Evolutionary conservation across 2,888 invertebrate genomes (phyloP), one percentile per base, ranked within the genome.

Genomic region (Belgica antarctica): DNA sequence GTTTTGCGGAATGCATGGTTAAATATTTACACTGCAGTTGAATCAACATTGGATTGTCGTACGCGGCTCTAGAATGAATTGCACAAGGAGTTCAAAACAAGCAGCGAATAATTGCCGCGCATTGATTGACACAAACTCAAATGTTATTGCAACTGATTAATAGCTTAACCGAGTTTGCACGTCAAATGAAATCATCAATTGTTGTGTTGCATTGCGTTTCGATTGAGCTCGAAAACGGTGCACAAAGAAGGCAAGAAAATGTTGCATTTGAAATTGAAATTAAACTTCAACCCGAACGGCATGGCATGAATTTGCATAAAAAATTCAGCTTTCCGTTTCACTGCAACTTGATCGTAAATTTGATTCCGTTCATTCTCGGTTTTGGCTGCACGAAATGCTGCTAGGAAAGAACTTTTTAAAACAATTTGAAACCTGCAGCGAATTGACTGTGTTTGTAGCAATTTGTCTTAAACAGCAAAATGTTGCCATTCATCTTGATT

Each of bases 151-250:
- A 65, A 47, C 68, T 68, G 68, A 68, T 68, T 68, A 68, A 57
- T 46, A 65, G 46, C 41, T 25, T 63, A 25, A 41, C 10, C 25
- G 25, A 8, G 19, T 15, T 15, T 10, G 28, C 31, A 28, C 31
- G 52, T 34, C 47, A 68, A 68, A 68, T 57, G 19, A 68, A 68
- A 68, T 68, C 68, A 57, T 68, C 68, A 28, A 68, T 66, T 66
- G 65, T 66, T n/a, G n/a, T n/a, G n/a, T 66, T 52, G 52, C 25
- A 27, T 25, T 52, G 5, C 25, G 59, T 8, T 25, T 27, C 25
- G 27, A 1, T 59, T 27, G 7, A 34, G 34, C 7, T 12, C 34
- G 34, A 34, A 12, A 7, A 12, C 7, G 34, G 12, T 34, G 34
- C 7, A 34, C 7, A 34, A 12, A 34, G n/a, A 41, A n/a, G n/a